Conservation (phyloP, 92 coral and sea anemone species). For the Paragorgia papillata region DNA sequence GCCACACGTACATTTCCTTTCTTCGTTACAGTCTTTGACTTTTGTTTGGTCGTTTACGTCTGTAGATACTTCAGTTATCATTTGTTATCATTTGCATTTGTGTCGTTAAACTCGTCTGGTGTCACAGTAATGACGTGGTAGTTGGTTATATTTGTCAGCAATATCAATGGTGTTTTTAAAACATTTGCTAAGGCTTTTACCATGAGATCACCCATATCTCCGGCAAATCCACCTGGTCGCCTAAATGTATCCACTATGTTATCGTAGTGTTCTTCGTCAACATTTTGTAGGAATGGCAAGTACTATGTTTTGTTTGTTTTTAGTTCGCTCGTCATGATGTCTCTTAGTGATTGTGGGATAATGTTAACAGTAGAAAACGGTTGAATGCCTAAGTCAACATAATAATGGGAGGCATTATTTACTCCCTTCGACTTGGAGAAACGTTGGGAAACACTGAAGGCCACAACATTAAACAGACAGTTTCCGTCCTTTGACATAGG, state of each 20-base stretch:
- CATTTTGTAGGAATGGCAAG: slow-evolving; percentile 8
- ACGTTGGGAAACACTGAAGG: slow-evolving; percentile 16
- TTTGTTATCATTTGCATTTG: too few relatives aligned
- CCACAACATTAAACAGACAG: slow-evolving; percentile 38
- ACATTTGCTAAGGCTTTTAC: slow-evolving; percentile 51
- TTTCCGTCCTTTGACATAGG: slow-evolving; percentile 48
- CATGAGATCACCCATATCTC: slow-evolving; percentile 55
- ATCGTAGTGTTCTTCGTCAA: not conserved
- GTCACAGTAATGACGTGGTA: too few relatives aligned
- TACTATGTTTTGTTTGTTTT: slow-evolving; percentile 15
- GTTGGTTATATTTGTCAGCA: slow-evolving; percentile 38
- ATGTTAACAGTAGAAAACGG: slow-evolving; percentile 15
- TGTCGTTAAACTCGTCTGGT: not conserved
- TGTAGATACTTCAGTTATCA: too few relatives aligned
- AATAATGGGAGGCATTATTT: slow-evolving; percentile 8
- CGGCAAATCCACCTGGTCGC: slow-evolving; percentile 46
- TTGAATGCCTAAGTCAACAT: slow-evolving; percentile 30
- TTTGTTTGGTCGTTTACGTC: too few relatives aligned
- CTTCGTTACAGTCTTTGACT: too few relatives aligned
- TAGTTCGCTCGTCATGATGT: slow-evolving; percentile 42
- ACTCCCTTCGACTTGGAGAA: not conserved
- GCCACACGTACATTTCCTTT: too few relatives aligned
- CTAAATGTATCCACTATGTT: too few relatives aligned
- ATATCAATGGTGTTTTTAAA: slow-evolving; percentile 20
- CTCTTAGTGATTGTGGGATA: slow-evolving; percentile 30